Percentiles rank a stretch among this genome's conserved stretches.
phyloP scores from a whole-genome alignment of 1,140 invertebrate genomes.

The Sarcophaga peregrina region DNA sequence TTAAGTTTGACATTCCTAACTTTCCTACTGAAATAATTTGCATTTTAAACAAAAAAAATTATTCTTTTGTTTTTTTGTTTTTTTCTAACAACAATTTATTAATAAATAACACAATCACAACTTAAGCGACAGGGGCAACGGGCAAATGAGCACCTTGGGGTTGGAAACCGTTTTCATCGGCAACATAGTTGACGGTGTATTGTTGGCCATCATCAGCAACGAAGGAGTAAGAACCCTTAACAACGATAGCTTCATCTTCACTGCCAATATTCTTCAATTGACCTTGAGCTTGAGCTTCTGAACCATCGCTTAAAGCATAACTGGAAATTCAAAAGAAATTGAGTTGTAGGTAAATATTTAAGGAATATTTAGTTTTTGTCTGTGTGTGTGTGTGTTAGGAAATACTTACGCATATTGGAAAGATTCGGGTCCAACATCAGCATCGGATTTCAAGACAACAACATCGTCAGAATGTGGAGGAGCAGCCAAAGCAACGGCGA shows the following conservation, averaged over 20 bases:
- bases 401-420: constrained; percentile 63
- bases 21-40: too few relatives aligned
- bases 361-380: too few relatives aligned
- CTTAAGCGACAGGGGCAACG: constrained; percentile 62
- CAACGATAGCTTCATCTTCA: constrained; percentile 64
- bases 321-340: constrained; percentile 13
- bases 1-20: too few relatives aligned
- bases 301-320: constrained; percentile 74
- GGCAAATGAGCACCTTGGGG: constrained; percentile 73
- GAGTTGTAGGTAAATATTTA: too few relatives aligned
- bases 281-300: constrained; percentile 71
- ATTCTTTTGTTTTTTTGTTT: too few relatives aligned
- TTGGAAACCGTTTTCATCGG: constrained; percentile 81
- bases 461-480: constrained; percentile 25
- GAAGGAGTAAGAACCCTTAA: constrained; percentile 74
- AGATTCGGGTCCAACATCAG: constrained; percentile 60
- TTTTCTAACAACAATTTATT: too few relatives aligned
- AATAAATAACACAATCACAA: constrained; percentile 26
- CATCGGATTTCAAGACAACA: constrained; percentile 44
- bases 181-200: constrained; percentile 72
- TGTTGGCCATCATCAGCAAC: constrained; percentile 72
- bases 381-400: too few relatives aligned
- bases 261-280: constrained; percentile 69
- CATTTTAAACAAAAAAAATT: too few relatives aligned
- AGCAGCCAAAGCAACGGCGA: constrained; percentile 44